These are phyloP conservation scores for Nemapogon koenigi DNA, from an alignment of 2,888 invertebrate species.

Conservation along the genomic window DNA sequence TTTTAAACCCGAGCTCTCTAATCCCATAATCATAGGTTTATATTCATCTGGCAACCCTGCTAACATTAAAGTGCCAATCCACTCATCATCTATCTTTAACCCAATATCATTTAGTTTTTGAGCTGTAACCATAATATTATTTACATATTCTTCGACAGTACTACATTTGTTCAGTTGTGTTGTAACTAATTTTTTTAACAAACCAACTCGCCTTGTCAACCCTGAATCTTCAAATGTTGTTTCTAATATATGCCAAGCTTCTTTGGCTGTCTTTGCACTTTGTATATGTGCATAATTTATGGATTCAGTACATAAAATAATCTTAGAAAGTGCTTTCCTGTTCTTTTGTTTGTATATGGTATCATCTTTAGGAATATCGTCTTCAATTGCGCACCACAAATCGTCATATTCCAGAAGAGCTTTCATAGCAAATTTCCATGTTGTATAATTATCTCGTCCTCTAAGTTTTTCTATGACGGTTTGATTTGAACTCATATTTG, in stretches of 20 bases:
- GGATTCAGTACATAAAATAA: too few relatives aligned
- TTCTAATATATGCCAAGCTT: neutral
- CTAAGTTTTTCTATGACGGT: too few relatives aligned
- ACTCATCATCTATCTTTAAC: slow-evolving; percentile 13
- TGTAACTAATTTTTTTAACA: neutral
- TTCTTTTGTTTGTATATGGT: too few relatives aligned
- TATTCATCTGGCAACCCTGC: slow-evolving; percentile 22
- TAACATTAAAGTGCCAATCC: slow-evolving; percentile 24
- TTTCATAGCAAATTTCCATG: too few relatives aligned
- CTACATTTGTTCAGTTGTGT: neutral
- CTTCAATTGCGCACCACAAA: too few relatives aligned
- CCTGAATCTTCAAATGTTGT: neutral
- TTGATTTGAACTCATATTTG: too few relatives aligned
- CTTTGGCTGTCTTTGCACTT: too few relatives aligned
- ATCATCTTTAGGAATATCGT: too few relatives aligned
- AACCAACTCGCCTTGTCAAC: neutral
- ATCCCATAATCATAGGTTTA: slow-evolving; percentile 21
- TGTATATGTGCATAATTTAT: too few relatives aligned
- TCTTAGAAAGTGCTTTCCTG: too few relatives aligned
- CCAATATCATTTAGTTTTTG: neutral
- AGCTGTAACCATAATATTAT: neutral
- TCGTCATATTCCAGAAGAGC: too few relatives aligned
- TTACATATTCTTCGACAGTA: neutral
- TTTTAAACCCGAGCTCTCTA: neutral
- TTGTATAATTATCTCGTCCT: too few relatives aligned